These are phyloP conservation scores for Thaumetopoea pityocampa DNA, from an alignment of 1,140 invertebrate species.

Conservation along the genomic window DNA sequence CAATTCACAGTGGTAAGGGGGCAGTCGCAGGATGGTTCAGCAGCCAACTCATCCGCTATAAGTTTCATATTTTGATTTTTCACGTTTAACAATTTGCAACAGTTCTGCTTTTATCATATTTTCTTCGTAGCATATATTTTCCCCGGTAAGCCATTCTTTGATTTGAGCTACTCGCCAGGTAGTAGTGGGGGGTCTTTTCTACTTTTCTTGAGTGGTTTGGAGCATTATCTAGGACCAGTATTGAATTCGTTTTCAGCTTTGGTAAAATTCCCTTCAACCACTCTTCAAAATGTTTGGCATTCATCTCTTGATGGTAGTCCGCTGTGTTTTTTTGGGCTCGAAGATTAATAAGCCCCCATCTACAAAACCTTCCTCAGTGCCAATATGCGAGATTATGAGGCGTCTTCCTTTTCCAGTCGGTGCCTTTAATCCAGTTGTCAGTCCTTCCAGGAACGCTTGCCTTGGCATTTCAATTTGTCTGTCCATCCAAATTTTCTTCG, in stretches of 20 bases:
- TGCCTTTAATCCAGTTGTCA: constrained; percentile 41
- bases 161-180: constrained; percentile 16
- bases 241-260: constrained; percentile 19
- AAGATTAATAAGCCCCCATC: constrained; percentile 30
- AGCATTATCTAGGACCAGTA: constrained; percentile 22
- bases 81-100: constrained; percentile 4
- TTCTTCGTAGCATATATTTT: constrained; percentile 16
- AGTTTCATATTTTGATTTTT: constrained; percentile 2
- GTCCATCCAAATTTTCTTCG: constrained; percentile 22
- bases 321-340: constrained; percentile 21
- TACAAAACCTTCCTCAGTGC: constrained; percentile 33
- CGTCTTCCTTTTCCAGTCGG: constrained; percentile 37
- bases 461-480: constrained; percentile 12
- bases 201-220: constrained; percentile 23
- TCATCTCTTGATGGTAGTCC: constrained; percentile 26
- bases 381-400: constrained; percentile 38
- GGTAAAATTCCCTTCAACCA: constrained; percentile 18
- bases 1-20: constrained; percentile 5
- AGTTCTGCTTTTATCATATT: constrained; percentile 11
- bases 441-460: constrained; percentile 30
- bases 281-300: constrained; percentile 18
- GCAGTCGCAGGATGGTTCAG: constrained; percentile 14
- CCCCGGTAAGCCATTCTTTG: constrained; percentile 18
- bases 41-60: constrained; percentile 7
- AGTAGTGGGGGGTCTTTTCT: constrained; percentile 16